These are phyloP conservation scores for Plebejus anna DNA, from an alignment of 2,888 invertebrate species.

Conservation along the genomic window DNA sequence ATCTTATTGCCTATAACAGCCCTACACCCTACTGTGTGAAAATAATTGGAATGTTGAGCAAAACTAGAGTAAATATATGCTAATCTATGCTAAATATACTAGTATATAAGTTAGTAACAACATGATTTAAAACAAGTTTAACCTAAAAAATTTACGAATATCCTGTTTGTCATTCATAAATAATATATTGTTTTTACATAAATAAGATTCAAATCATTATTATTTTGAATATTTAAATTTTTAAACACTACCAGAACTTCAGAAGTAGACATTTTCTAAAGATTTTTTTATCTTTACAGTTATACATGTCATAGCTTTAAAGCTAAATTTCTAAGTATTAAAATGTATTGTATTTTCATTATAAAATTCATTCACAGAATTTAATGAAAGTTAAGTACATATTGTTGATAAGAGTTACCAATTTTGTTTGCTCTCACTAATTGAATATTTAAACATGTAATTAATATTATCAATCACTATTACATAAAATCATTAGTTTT, in stretches of 20 bases:
- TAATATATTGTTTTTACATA: neutral
- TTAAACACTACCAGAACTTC: too few relatives aligned
- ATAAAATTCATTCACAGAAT: neutral
- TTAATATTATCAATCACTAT: neutral
- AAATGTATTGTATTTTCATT: neutral
- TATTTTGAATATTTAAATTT: neutral
- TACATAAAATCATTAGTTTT: conserved; percentile 5
- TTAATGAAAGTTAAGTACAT: neutral
- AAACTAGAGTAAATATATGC: neutral
- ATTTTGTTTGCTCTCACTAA: conserved; percentile 5
- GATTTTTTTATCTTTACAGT: too few relatives aligned
- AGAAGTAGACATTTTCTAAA: too few relatives aligned
- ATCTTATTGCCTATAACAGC: too few relatives aligned
- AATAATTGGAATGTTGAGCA: neutral
- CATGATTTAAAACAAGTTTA: neutral
- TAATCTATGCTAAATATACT: neutral
- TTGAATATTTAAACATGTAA: neutral
- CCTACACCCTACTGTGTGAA: neutral
- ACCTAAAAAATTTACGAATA: neutral
- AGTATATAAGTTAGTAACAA: neutral
- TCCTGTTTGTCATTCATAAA: conserved; percentile 5
- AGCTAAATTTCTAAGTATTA: too few relatives aligned
- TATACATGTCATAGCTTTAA: too few relatives aligned
- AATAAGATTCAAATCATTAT: neutral
- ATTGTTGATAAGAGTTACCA: neutral